Base-by-base conservation (phyloP, 1,140 invertebrate genomes). In the Dreissena polymorpha region DNA sequence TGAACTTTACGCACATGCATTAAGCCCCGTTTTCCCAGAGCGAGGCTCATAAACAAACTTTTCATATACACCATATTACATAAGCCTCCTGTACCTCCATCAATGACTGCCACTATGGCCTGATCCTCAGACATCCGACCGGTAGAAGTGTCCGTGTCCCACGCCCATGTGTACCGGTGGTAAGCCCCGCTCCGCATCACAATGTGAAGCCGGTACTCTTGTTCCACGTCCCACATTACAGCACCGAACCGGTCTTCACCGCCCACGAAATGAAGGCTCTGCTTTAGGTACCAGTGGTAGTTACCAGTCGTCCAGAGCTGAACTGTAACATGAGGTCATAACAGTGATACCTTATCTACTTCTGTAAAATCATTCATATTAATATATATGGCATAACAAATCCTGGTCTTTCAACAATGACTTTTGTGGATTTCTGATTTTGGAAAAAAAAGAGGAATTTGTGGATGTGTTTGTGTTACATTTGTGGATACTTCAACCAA, bases 281-380 rank as follows among this genome's bases (percentile, higher is more conserved):
- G 96, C 90, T 98, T 98, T 16, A 96, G 91, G 92, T 98, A 98
- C 97, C 97, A 98, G 90, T 98, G 96, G 90, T 97, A 98, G 94
- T 98, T 98, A 27, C 95, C 95, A 68, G 95, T 94, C 10, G 96
- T 96, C 94, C 96, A 98, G 0, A 98, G 90, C 87, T 97, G 95
- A 53, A 98, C 89, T 89, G 84, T 72, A 89, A 88, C 39, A 39
- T 39, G 39, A 2, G 3, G 8, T 39, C 39, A 8, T 39, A 39
- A 39, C 39, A 39, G 39, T 39, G 39, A 8, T 39, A 39, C 39
- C 3, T 8, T 39, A 8, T 39, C 39, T 39, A 39, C 39, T 39
- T n/a, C n/a, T n/a, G n/a, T n/a, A n/a, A n/a, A n/a, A n/a, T n/a
- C n/a, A n/a, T n/a, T n/a, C n/a, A n/a, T n/a, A n/a, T n/a, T n/a